Conservation (phyloP, 2,797 vertebrate genomes). For the Myotis pilosus region DNA sequence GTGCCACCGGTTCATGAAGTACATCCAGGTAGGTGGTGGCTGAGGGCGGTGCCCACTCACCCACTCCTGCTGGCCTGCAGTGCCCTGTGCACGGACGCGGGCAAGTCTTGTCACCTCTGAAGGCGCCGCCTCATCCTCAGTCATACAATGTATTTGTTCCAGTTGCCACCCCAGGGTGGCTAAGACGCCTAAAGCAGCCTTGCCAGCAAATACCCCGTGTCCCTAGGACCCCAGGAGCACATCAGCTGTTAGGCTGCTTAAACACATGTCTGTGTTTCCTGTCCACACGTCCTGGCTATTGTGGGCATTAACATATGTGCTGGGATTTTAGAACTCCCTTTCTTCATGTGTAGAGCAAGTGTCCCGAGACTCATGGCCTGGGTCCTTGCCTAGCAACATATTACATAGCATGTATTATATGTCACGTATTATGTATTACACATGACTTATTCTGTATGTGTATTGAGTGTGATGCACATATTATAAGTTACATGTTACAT, state of each 20-base stretch:
- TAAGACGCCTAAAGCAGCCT: neutral
- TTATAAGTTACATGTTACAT: no score
- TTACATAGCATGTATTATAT: neutral
- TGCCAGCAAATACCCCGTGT: neutral
- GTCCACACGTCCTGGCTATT: neutral
- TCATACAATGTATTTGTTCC: neutral
- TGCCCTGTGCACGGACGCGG: neutral
- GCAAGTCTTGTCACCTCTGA: neutral
- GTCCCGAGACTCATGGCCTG: neutral
- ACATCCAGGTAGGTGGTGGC: constrained; percentile 91
- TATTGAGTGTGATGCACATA: rapidly evolving
- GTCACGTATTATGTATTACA: neutral
- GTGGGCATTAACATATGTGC: rapidly evolving
- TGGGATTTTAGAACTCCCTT: neutral
- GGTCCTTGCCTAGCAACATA: neutral
- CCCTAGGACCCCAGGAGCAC: neutral
- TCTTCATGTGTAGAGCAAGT: neutral
- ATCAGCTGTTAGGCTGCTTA: neutral
- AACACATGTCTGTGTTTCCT: neutral
- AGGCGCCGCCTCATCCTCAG: neutral
- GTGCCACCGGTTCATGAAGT: constrained; percentile 99
- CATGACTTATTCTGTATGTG: neutral
- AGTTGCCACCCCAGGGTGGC: neutral
- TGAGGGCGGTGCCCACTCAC: neutral
- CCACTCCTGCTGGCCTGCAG: no score